These are phyloP conservation scores for Poeciliopsis turrubarensis DNA, from an alignment of 2,113 vertebrate species.

Conservation along the genomic window DNA sequence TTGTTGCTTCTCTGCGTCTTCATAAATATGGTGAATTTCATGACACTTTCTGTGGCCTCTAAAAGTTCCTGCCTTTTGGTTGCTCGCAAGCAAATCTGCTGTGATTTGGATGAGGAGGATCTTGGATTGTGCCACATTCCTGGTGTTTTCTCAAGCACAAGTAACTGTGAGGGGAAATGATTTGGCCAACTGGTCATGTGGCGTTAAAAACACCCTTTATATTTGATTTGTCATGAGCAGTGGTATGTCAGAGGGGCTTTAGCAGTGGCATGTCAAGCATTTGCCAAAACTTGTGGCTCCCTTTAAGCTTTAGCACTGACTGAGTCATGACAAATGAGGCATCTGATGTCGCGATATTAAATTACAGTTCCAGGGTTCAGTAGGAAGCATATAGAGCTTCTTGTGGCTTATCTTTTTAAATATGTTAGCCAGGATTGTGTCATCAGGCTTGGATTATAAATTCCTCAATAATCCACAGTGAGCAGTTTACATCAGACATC, in stretches of 20 bases:
- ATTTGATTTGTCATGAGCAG: slow-evolving; percentile 2
- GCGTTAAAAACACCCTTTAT: slow-evolving; percentile 15
- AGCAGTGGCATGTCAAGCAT: slow-evolving; percentile 43
- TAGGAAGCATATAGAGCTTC: neutral
- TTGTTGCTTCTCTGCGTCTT: slow-evolving; percentile 1
- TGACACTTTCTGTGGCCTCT: slow-evolving; percentile 25
- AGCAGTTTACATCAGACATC: slow-evolving; percentile 16
- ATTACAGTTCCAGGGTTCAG: slow-evolving; percentile 42
- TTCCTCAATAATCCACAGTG: slow-evolving; percentile 15
- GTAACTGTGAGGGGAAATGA: slow-evolving; percentile 28
- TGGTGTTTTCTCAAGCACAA: slow-evolving; percentile 20
- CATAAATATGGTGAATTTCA: slow-evolving; percentile 55
- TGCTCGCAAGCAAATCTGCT: slow-evolving; percentile 13
- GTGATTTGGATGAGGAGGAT: slow-evolving; percentile 39
- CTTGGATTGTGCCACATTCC: slow-evolving; percentile 42
- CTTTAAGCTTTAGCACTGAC: slow-evolving; percentile 11
- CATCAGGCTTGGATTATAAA: slow-evolving; percentile 39
- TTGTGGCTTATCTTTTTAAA: slow-evolving; percentile 17
- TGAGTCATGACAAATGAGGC: slow-evolving; percentile 3
- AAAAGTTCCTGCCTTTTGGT: slow-evolving; percentile 11
- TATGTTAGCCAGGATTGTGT: slow-evolving; percentile 39
- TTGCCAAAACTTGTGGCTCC: slow-evolving; percentile 22
- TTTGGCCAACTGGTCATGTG: slow-evolving; percentile 27
- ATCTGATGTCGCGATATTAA: slow-evolving; percentile 49
- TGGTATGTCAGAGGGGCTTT: slow-evolving; percentile 16